Base-by-base conservation (phyloP, 2,888 invertebrate species). In the Eristalis tenax region DNA sequence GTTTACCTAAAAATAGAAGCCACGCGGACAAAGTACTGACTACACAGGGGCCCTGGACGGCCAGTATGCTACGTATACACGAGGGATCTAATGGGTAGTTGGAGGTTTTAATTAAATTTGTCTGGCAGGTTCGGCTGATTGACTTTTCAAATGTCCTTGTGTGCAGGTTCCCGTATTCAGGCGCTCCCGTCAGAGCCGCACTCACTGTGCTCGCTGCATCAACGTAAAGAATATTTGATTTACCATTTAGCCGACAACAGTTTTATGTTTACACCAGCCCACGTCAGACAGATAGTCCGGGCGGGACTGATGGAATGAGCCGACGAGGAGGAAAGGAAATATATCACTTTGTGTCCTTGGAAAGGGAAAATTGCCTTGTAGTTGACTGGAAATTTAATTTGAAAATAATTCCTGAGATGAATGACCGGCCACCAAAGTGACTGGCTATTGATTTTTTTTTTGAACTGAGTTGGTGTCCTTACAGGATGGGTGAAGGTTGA, bases 21-120 rank as follows among this genome's bases (percentile, higher is more conserved):
- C 73, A 70, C 50, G 40, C 57, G 43, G 56, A 50, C 32, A 38
- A 66, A 50, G 61, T 22, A 50, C 56, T 73, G 13, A 38, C 26
- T 38, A 69, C n/a, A 4, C 2, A 15, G 43, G 6, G 6, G 50
- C n/a, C 23, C 28, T 10, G 63, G 70, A 66, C n/a, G 43, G 5
- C 26, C 32, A 32, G 26, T 23, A 6, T 1, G n/a, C 3, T 26
- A 26, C 26, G 26, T 26, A 11, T 66, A 66, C 50, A 59, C 10
- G 57, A 50, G 65, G 22, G 43, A 35, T 65, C 22, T 50, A 61
- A 10, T 61, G 28, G 61, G 82, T 56, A 65, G 86, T 70, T 83
- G 66, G 78, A 78, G 86, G 78, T 83, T 86, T 86, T 86, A 86
- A 86, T 86, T 86, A 83, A 83, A 86, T 86, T 86, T 86, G 86